These are phyloP conservation scores for Macropus fuliginosus DNA, from an alignment of 2,797 vertebrate genomes.

Conservation along the genomic window DNA sequence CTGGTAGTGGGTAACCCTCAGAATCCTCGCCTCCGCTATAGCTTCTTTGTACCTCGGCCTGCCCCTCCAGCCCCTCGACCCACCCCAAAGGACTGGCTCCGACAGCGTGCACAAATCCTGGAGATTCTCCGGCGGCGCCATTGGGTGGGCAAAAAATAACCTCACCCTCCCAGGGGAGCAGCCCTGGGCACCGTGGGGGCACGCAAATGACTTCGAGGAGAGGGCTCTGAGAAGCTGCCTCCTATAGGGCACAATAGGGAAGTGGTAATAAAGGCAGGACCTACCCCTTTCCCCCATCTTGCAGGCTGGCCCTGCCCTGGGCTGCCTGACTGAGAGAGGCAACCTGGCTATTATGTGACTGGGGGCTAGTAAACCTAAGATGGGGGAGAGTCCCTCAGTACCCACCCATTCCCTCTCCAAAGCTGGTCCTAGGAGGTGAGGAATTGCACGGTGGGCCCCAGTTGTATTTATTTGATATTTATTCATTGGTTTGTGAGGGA, in stretches of 20 bases:
- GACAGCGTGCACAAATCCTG: constrained; percentile 81
- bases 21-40: constrained; percentile 78
- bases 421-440: constrained; percentile 73
- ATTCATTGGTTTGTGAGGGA: constrained; percentile 67
- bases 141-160: constrained; percentile 70
- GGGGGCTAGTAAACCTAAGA: constrained; percentile 1
- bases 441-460: constrained; percentile 36
- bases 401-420: constrained; percentile 53
- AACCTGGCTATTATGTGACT: constrained; percentile 5
- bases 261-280: background rate
- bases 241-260: background rate
- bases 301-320: constrained; percentile 76
- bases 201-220: constrained; percentile 37
- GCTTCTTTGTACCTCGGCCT: constrained; percentile 81
- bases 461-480: constrained; percentile 81
- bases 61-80: background rate
- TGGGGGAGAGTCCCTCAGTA: constrained; percentile 8
- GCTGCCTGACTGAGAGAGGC: constrained; percentile 62
- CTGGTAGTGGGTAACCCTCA: constrained; percentile 77
- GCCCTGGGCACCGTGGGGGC: constrained; percentile 59
- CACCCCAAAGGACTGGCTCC: constrained; percentile 79
- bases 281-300: background rate
- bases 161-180: constrained; percentile 65
- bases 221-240: constrained; percentile 2
- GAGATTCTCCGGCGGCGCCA: constrained; percentile 76